Evolutionary conservation across 2,113 vertebrate species (phyloP).

Genomic region (Cyphotilapia sp.): DNA sequence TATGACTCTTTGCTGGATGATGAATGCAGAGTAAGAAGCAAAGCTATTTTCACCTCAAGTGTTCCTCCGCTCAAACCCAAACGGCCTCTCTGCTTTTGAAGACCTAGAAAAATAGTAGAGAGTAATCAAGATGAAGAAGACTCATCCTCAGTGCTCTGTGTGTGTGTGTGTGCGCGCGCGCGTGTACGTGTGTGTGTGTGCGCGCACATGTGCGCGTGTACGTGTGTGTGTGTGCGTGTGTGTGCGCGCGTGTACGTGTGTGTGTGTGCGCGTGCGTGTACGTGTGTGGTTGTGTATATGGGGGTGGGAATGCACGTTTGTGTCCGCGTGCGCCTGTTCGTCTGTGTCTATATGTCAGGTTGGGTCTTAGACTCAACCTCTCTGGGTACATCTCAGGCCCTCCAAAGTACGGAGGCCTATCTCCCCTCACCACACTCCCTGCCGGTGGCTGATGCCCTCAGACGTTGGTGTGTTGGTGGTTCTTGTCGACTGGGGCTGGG

Average conservation of each 20-base stretch:
- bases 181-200: neutral
- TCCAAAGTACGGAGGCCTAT: too few species aligned
- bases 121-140: neutral
- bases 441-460: too few species aligned
- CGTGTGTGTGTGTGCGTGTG: too few species aligned
- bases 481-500: too few species aligned
- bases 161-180: fast-evolving
- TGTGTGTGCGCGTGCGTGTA: fast-evolving
- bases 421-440: too few species aligned
- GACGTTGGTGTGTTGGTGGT: too few species aligned
- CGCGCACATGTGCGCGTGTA: fast-evolving
- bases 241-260: too few species aligned
- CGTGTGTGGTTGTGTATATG: fast-evolving
- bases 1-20: neutral
- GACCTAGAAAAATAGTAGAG: neutral
- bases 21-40: neutral
- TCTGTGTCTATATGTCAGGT: too few species aligned
- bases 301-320: too few species aligned
- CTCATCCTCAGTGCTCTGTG: neutral
- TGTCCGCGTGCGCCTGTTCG: too few species aligned
- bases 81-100: neutral
- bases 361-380: too few species aligned
- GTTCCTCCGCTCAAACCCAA: neutral
- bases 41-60: neutral
- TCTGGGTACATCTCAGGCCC: too few species aligned